Evolutionary conservation across 2,797 vertebrate species (phyloP).

Genomic region (Typhlichthys subterraneus): DNA sequence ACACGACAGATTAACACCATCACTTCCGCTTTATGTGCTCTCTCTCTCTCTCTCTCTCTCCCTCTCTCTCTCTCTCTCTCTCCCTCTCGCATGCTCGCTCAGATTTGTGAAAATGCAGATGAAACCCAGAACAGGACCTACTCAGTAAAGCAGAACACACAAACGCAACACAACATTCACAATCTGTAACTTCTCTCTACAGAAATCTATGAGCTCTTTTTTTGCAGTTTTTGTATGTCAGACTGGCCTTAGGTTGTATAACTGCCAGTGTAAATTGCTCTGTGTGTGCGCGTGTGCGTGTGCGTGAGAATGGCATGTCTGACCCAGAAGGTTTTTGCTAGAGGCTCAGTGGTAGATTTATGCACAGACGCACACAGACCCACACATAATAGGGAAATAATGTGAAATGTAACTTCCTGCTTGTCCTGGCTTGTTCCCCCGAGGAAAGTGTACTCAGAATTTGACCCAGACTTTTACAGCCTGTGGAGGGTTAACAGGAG

Average conservation of each 20-base stretch:
- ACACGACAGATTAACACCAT: slow-evolving; percentile 9
- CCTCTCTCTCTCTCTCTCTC: slow-evolving; percentile 1
- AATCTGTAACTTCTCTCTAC: slow-evolving; percentile 32
- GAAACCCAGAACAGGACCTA: slow-evolving; percentile 6
- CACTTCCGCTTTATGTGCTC: not conserved
- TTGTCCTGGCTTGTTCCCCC: too few species aligned
- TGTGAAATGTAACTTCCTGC: too few species aligned
- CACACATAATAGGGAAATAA: slow-evolving; percentile 11
- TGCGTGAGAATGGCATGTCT: slow-evolving; percentile 55
- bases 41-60: not conserved
- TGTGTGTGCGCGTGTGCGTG: slow-evolving; percentile 36
- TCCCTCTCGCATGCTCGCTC: slow-evolving; percentile 1
- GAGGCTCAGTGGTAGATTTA: slow-evolving; percentile 52
- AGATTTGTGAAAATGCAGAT: not conserved
- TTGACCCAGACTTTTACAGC: slow-evolving; percentile 40
- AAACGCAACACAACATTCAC: not conserved
- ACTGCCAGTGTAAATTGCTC: slow-evolving; percentile 51
- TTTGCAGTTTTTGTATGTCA: slow-evolving; percentile 18
- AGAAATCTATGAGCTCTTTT: slow-evolving; percentile 54
- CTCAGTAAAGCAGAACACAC: slow-evolving; percentile 3
- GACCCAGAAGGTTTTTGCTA: slow-evolving; percentile 69
- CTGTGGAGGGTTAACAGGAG: slow-evolving; percentile 32
- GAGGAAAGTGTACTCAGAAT: slow-evolving; percentile 13
- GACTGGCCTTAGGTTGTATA: slow-evolving; percentile 36
- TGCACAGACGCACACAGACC: slow-evolving; percentile 36